A percentile compares a stretch with the other conserved stretches of the same genome.
Conservation (phyloP, 2,113 vertebrate genomes). For the Muntiacus reevesi region DNA sequence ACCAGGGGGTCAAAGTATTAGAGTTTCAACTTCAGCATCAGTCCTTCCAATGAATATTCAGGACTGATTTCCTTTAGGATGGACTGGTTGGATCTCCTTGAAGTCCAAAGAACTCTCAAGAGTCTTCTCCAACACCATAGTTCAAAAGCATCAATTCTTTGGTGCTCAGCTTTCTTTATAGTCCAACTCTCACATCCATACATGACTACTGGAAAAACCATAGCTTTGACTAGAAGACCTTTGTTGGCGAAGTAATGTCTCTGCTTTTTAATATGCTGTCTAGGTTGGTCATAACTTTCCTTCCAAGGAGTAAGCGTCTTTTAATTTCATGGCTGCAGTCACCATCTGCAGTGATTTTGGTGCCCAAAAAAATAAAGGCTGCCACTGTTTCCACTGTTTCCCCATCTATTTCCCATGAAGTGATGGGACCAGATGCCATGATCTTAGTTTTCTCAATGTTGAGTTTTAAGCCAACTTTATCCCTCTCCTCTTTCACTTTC, state of each 20-base stretch:
- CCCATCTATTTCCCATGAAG: neutral
- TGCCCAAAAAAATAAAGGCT: rapidly evolving
- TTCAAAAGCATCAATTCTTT: neutral
- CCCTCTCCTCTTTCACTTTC: neutral
- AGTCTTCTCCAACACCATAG: neutral
- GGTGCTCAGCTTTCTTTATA: neutral
- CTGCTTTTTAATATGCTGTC: neutral
- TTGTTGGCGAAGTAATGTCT: neutral
- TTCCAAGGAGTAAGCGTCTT: neutral
- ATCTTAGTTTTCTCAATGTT: neutral
- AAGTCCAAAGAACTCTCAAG: neutral
- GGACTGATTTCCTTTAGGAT: neutral
- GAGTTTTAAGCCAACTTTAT: neutral
- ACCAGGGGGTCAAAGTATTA: neutral
- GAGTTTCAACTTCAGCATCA: neutral
- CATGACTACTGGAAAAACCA: neutral
- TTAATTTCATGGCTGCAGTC: neutral
- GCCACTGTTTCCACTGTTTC: neutral
- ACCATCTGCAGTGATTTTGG: neutral
- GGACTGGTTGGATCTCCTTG: neutral
- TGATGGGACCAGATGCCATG: neutral
- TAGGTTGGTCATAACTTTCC: neutral
- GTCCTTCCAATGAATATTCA: neutral
- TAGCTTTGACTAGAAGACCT: neutral
- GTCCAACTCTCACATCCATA: neutral